phyloP scores from a whole-genome alignment of 1,140 invertebrate species.

The Drosophila ficusphila region DNA sequence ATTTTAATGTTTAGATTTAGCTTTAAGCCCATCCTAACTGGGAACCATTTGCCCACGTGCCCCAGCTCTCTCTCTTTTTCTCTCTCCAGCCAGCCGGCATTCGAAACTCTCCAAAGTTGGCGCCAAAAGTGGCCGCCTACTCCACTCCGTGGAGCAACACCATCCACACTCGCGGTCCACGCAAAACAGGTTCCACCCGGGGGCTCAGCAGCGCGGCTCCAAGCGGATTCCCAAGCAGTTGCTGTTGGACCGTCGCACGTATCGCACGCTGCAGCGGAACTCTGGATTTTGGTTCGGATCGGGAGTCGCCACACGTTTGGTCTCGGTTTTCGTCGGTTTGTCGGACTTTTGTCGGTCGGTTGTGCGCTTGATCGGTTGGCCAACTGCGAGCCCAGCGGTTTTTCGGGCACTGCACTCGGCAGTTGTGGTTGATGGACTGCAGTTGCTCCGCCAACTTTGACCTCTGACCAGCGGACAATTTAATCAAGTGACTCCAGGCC shows the following conservation, averaged over 20 bases:
- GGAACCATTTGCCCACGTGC: slow-evolving; percentile 1
- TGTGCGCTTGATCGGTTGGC: slow-evolving; percentile 50
- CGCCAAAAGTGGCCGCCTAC: slow-evolving; percentile 55
- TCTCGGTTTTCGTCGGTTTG: slow-evolving; percentile 8
- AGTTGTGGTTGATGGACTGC: slow-evolving; percentile 65
- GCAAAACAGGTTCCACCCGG: slow-evolving; percentile 49
- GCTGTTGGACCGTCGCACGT: slow-evolving; percentile 65
- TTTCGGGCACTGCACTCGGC: slow-evolving; percentile 47
- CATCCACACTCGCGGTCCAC: slow-evolving; percentile 38
- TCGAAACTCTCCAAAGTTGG: slow-evolving; percentile 63
- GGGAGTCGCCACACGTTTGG: slow-evolving; percentile 19
- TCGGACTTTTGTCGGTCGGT: slow-evolving; percentile 36
- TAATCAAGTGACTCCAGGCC: slow-evolving; percentile 43
- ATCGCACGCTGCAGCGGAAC: slow-evolving; percentile 54
- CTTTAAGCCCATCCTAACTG: slow-evolving; percentile 1
- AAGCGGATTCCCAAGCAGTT: slow-evolving; percentile 48
- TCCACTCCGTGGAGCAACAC: slow-evolving; percentile 34
- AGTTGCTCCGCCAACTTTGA: slow-evolving; percentile 31
- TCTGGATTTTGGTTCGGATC: slow-evolving; percentile 15
- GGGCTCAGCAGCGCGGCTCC: slow-evolving; percentile 51
- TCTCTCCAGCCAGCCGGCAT: slow-evolving; percentile 47
- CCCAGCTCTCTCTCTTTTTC: slow-evolving; percentile 23
- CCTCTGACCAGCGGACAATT: slow-evolving; percentile 40
- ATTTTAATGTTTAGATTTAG: too few species aligned
- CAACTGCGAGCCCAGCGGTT: slow-evolving; percentile 49